Evolutionary conservation across 2,797 vertebrate species (phyloP).

Genomic region (Gymnothorax reevesii): DNA sequence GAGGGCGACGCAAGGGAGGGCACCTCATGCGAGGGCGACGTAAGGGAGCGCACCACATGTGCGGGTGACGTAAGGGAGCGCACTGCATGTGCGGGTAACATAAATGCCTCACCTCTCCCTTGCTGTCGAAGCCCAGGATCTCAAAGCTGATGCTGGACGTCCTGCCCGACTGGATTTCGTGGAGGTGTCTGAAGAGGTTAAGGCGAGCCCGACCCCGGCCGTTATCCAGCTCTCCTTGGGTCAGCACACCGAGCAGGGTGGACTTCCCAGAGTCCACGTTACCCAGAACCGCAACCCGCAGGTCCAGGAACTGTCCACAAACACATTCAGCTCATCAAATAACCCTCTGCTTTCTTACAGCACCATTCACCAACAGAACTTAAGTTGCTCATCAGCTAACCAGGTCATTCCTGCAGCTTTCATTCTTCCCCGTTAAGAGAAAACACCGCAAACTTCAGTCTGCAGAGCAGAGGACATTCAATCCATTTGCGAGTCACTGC

Average conservation of each 20-base stretch:
- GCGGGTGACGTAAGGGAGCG: too few species aligned
- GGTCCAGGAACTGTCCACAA: conserved; percentile 87
- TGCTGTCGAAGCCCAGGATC: conserved; percentile 97
- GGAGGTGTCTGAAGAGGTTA: conserved; percentile 95
- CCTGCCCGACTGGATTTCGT: conserved; percentile 94
- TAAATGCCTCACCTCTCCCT: conserved; percentile 86
- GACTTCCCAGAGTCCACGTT: conserved; percentile 97
- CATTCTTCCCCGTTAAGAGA: neutral
- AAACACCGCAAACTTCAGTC: neutral
- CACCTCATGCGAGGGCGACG: too few species aligned
- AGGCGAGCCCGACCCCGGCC: conserved; percentile 90
- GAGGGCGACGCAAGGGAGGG: too few species aligned
- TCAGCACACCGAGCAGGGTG: conserved; percentile 91
- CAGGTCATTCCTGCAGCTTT: neutral
- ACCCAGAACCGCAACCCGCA: conserved; percentile 93
- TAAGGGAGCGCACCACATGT: neutral
- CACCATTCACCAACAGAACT: neutral
- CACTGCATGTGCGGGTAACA: neutral
- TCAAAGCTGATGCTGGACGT: conserved; percentile 98
- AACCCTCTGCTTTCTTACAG: neutral
- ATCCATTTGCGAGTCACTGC: neutral
- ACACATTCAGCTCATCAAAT: neutral
- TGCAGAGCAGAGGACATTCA: neutral
- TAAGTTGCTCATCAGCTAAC: too few species aligned
- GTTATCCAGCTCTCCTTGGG: conserved; percentile 94